Conservation (phyloP, 2,113 vertebrate genomes). For the Ibidorhyncha struthersii region DNA sequence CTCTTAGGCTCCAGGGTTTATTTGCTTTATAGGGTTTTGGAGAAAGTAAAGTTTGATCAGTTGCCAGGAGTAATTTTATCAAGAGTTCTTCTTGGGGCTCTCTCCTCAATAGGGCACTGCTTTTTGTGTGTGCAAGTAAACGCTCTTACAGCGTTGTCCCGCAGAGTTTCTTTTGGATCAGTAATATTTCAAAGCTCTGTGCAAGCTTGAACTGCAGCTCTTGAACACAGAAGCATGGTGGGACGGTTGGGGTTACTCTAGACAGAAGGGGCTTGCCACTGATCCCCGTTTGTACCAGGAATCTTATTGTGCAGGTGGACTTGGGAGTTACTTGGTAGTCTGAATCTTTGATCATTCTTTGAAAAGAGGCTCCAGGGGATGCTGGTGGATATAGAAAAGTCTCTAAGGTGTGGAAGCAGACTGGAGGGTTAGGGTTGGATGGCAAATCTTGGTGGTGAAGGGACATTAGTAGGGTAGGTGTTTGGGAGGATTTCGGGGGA, state of each 20-base stretch:
- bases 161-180: neutral
- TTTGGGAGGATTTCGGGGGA: neutral
- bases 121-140: neutral
- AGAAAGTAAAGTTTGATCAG: neutral
- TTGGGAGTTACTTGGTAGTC: neutral
- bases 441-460: neutral
- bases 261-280: neutral
- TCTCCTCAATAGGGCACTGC: neutral
- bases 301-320: neutral
- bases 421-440: neutral
- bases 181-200: neutral
- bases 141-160: neutral
- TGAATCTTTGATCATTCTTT: neutral
- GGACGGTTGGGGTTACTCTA: neutral
- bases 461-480: neutral
- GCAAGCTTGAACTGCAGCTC: neutral
- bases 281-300: neutral
- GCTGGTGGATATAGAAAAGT: neutral
- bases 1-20: slow-evolving; percentile 28
- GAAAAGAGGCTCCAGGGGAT: neutral
- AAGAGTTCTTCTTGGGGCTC: neutral
- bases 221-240: neutral
- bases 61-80: slow-evolving; percentile 38
- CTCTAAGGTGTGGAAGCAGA: neutral
- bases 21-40: slow-evolving; percentile 22